Conservation (phyloP, 2,113 vertebrate genomes). For the Pachyramphus minor region DNA sequence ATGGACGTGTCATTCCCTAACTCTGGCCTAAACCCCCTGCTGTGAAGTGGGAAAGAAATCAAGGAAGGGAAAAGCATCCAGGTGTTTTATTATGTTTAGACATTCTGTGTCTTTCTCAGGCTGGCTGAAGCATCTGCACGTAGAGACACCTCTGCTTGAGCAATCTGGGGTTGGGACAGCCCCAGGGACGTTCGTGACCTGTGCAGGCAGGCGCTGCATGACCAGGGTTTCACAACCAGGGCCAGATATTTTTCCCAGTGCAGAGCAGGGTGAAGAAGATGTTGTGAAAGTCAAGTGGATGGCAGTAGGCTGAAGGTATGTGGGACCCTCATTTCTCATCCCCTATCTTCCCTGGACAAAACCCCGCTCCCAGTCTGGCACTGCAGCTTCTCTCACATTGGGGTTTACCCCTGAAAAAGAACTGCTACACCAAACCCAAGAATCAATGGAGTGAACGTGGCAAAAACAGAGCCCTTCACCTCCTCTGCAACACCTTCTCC, state of each 20-base stretch:
- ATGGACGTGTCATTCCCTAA: not conserved
- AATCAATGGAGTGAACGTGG: rapidly evolving
- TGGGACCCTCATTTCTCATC: not conserved
- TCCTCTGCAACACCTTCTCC: not conserved
- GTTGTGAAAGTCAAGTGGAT: not conserved
- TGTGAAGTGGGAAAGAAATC: not conserved
- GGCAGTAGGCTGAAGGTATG: not conserved
- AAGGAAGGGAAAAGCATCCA: not conserved
- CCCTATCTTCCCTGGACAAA: not conserved
- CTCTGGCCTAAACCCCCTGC: not conserved
- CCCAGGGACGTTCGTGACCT: rapidly evolving
- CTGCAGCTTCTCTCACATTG: rapidly evolving
- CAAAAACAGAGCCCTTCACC: not conserved
- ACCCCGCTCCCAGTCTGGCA: rapidly evolving
- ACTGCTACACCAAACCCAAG: not conserved
- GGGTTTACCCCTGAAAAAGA: not conserved
- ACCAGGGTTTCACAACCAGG: not conserved
- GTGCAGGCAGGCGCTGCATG: rapidly evolving
- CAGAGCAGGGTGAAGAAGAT: not conserved
- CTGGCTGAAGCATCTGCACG: not conserved
- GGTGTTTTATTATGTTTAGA: not conserved
- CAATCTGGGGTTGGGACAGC: not conserved
- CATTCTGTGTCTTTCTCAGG: not conserved
- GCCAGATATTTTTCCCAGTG: not conserved
- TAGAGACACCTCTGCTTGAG: not conserved